Percentiles rank a stretch among this genome's conserved stretches.
phyloP scores from a whole-genome alignment of 2,888 invertebrate species.

The Drosophila ochracea region DNA sequence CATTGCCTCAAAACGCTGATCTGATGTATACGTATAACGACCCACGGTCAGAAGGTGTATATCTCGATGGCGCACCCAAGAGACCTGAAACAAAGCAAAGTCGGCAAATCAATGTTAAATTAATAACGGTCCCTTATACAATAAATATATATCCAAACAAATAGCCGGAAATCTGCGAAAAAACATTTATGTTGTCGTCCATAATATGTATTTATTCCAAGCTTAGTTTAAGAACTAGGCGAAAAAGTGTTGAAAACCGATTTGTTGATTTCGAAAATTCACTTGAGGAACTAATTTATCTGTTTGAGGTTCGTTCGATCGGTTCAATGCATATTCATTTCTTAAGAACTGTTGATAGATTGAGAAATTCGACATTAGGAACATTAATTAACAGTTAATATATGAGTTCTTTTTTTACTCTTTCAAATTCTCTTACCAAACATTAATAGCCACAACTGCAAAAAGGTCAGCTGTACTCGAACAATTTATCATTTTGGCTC shows the following conservation, averaged over 20 bases:
- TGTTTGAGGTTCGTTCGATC: background rate
- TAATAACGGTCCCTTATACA: background rate
- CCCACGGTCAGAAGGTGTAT: constrained; percentile 91
- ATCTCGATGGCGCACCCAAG: constrained; percentile 92
- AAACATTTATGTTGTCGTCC: background rate
- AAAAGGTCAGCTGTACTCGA: background rate
- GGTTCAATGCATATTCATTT: background rate
- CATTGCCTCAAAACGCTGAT: constrained; percentile 94
- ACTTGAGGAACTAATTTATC: background rate
- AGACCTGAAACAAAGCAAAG: constrained; percentile 86
- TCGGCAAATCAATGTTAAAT: background rate
- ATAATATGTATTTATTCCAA: background rate
- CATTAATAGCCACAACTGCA: constrained; percentile 1
- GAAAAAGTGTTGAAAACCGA: background rate
- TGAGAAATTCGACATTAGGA: background rate
- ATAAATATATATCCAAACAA: background rate
- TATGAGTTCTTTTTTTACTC: background rate
- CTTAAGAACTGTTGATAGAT: background rate
- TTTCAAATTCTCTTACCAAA: background rate
- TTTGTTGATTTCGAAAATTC: background rate
- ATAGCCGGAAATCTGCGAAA: background rate
- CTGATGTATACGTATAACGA: constrained; percentile 91
- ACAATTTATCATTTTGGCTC: constrained; percentile 9
- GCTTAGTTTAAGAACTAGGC: background rate
- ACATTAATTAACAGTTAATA: background rate